Evolutionary conservation across 2,888 invertebrate genomes (phyloP).

Genomic region (Drosophila eohydei): DNA sequence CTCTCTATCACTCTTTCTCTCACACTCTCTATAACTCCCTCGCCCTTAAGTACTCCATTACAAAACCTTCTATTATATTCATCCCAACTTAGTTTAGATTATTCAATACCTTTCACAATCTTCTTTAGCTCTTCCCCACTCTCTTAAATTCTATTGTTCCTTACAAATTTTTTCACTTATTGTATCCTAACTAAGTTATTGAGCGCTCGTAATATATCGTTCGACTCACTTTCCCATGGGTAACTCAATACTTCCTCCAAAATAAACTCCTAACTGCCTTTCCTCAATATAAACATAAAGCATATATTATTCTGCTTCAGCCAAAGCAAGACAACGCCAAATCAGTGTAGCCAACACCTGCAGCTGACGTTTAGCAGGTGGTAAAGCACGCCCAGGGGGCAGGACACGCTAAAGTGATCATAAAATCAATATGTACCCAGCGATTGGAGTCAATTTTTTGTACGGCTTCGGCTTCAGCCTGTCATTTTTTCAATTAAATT

Average conservation of each 20-base stretch:
- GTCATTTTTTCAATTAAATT: slow-evolving; percentile 78
- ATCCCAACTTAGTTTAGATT: neutral
- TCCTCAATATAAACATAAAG: slow-evolving; percentile 22
- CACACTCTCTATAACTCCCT: neutral
- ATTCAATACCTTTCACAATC: neutral
- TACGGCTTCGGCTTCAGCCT: slow-evolving; percentile 59
- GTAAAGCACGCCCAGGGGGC: slow-evolving; percentile 27
- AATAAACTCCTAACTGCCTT: slow-evolving; percentile 17
- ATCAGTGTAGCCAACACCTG: slow-evolving; percentile 36
- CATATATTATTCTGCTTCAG: slow-evolving; percentile 6
- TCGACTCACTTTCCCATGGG: slow-evolving; percentile 1
- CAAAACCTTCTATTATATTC: too few species aligned
- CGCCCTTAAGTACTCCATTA: too few species aligned
- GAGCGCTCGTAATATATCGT: neutral
- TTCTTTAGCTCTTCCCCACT: neutral
- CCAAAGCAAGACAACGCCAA: slow-evolving; percentile 20
- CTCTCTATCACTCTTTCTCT: neutral
- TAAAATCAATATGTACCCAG: slow-evolving; percentile 49
- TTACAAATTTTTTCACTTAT: neutral
- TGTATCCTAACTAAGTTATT: neutral
- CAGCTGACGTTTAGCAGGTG: slow-evolving; percentile 24
- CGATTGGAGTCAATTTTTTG: slow-evolving; percentile 57
- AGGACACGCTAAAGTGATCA: slow-evolving; percentile 22
- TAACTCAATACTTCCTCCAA: slow-evolving; percentile 32
- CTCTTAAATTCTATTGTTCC: neutral